phyloP scores from a whole-genome alignment of 2,113 vertebrate species.

The Nipponia nippon region DNA sequence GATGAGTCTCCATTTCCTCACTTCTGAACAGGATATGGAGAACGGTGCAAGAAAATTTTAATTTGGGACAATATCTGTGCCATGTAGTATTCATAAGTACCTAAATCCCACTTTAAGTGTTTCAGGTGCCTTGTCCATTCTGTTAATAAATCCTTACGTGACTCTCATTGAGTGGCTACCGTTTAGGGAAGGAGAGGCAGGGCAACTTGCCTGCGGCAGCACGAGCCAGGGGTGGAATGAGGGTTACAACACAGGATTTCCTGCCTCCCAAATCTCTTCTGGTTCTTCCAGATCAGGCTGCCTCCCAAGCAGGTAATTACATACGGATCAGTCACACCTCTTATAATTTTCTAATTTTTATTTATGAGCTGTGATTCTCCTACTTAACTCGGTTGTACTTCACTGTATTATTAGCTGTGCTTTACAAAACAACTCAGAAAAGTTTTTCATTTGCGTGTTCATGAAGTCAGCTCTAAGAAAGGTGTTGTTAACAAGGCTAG shows the following conservation, averaged over 20 bases:
- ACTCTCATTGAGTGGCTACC: background rate
- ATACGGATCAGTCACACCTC: constrained; percentile 8
- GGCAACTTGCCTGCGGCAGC: background rate
- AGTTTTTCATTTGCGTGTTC: background rate
- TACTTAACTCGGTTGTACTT: background rate
- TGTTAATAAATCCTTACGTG: background rate
- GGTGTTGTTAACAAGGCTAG: background rate
- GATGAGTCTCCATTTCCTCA: background rate
- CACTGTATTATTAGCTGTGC: background rate
- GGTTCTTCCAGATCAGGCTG: constrained; percentile 21
- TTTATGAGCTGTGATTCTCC: constrained; percentile 20
- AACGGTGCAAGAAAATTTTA: background rate
- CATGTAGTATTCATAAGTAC: background rate
- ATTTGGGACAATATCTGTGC: background rate
- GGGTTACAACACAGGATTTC: constrained; percentile 18
- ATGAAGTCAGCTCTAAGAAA: background rate
- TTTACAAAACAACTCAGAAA: background rate
- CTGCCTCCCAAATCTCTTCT: background rate
- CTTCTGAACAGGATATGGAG: background rate
- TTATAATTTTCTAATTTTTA: constrained; percentile 35
- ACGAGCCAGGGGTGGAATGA: background rate
- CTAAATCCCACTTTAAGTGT: background rate
- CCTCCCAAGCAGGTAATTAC: constrained; percentile 32
- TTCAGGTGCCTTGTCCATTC: background rate
- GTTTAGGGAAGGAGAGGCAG: background rate